Evolutionary conservation across 2,113 vertebrate species (phyloP), one percentile per base, ranked within the genome.

Genomic region (Hippopotamus amphibius): DNA sequence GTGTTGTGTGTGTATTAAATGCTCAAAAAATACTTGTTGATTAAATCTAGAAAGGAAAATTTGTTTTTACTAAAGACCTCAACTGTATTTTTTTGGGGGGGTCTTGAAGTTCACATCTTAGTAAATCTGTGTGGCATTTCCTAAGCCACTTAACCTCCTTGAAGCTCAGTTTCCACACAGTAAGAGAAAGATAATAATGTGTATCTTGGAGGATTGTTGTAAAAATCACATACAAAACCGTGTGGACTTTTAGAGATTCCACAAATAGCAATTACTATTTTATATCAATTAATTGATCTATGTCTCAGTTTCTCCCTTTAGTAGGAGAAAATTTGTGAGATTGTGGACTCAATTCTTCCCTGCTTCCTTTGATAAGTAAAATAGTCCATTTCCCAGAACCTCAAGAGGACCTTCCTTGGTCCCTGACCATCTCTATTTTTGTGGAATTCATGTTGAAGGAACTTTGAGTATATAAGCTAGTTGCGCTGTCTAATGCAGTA

Each of bases 81-180:
- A 69, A 33, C 19, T 93, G 3, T 69, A 6, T 81, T 86, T 95
- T 82, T 24, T 82, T 65, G 8, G 3, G 41, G 8, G 3, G 12
- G 17, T 55, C 89, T 93, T 95, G 79, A 81, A 81, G 63, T 92
- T 97, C 22, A 63, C 21, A 68, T 94, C 24, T 33, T 55, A 53
- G 13, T 37, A 37, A 37, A 37, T 37, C 48, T 53, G 2, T n/a
- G 7, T 65, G 26, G 30, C 26, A 12, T 93, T 89, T 82, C 61
- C 46, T 48, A 66, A 82, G n/a, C 50, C 24, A 26, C 48, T 57
- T 61, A 59, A 14, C 4, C n/a, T 90, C 76, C 57, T 83, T 46
- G 43, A 72, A 16, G 37, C 43, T 93, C 72, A 57, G 53, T 91
- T 57, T 65, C 17, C 14, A 26, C 9, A 26, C 14, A 37, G 19